Evolutionary conservation across 1,140 invertebrate genomes (phyloP), one percentile per base, ranked within the genome.

Genomic region (Lasaia peninsularis): DNA sequence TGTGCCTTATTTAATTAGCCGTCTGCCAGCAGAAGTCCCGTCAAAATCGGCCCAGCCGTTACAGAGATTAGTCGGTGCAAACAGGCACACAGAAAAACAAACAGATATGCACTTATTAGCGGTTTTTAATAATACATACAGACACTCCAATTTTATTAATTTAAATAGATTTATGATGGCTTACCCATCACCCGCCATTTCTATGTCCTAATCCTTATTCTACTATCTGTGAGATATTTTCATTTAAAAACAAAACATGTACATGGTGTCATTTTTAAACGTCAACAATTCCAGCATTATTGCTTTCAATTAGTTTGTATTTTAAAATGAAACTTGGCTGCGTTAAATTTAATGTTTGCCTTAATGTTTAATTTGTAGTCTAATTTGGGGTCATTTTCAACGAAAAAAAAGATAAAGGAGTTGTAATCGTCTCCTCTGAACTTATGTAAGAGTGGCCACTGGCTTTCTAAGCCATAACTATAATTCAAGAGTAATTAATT

Each of bases 181-280:
- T 28, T 6, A 7, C 24, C 8, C 5, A 18, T 18, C 18, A 16
- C 40, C 11, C 18, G 0, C 18, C 16, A 21, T 11, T 44, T n/a
- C 40, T 5, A 21, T 20, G 16, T 44, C 18, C 40, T 1, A 44
- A 44, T 3, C 40, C 40, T 44, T 44, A 44, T 5, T 21, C 16
- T 18, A 18, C 40, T 20, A 44, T 44, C 40, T 14, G 28, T 32
- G 50, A 52, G 21, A 44, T 44, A 35, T 44, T 44, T 55, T 44
- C 35, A 55, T 32, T 37, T 55, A 44, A 28, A 55, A 55, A 55
- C 53, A 55, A 55, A 55, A 55, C 35, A 33, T 52, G 50, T 52
- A 33, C n/a, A 55, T 44, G 18, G 35, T 55, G 53, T 55, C 34
- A 55, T 55, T 55, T 55, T 55, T 55, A 55, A 55, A 55, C n/a